Evolutionary conservation across 37 sponge, comb jelly and placozoan species (phyloP), one percentile per base, ranked within the genome.

Genomic region (Tethya wilhelma): DNA sequence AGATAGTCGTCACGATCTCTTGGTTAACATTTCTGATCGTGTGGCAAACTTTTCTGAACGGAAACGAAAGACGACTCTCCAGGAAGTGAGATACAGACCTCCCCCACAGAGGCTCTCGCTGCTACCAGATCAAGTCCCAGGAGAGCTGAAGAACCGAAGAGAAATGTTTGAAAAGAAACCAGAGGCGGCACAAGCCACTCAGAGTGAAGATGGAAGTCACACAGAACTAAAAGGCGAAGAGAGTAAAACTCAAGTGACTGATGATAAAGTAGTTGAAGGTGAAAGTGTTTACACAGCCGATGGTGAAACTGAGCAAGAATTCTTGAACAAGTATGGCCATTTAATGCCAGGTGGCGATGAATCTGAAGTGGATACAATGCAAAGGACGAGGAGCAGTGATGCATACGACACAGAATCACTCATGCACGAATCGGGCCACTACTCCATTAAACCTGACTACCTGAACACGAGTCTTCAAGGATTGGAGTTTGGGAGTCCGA

Each of bases 151-250:
- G 38, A 36, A 64, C 12, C 56, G 34, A 4, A 45, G 69, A n/a
- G 37, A 56, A 22, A 17, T 67, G 8, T 79, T 79, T 33, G 75
- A 69, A 42, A 60, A 49, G 53, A 49, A 14, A 49, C 34, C 59
- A 9, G 59, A 58, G 26, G 26, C 59, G n/a, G n/a, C n/a, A n/a
- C n/a, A n/a, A n/a, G n/a, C n/a, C n/a, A n/a, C n/a, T n/a, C n/a
- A n/a, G n/a, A n/a, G n/a, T n/a, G n/a, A n/a, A n/a, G n/a, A n/a
- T n/a, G n/a, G n/a, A n/a, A n/a, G n/a, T n/a, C n/a, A n/a, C n/a
- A n/a, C n/a, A 30, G 66, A 64, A 32, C 19, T 22, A 6, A 40
- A 12, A 60, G 26, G 22, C 7, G 28, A 26, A 26, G 22, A 12
- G 7, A 12, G 63, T 25, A n/a, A 60, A 26, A 60, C 22, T 60